Percentiles rank a stretch among this genome's conserved stretches.
Conservation (phyloP, 2,888 invertebrate genomes). For the Drosophila diplacantha region DNA sequence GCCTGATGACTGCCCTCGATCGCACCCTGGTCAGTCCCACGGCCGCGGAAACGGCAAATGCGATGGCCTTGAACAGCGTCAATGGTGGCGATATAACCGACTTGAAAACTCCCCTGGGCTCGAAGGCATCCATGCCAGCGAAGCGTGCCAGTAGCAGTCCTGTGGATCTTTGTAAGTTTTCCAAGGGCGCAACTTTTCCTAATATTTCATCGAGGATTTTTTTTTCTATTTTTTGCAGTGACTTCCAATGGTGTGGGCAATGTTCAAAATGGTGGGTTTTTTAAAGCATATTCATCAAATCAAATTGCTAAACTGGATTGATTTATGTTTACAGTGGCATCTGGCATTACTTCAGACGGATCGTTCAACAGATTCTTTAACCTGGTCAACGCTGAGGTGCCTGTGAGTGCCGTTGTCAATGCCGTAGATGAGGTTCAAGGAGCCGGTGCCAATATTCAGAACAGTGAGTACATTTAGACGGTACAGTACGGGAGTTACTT, state of each 20-base stretch:
- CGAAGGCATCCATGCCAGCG: constrained; percentile 18
- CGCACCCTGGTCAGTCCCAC: constrained; percentile 16
- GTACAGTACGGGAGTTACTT: too few relatives aligned
- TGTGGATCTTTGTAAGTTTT: background rate
- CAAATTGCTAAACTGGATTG: background rate
- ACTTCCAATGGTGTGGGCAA: background rate
- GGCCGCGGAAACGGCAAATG: constrained; percentile 13
- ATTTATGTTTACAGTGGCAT: background rate
- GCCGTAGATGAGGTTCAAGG: too few relatives aligned
- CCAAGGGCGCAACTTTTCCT: too few relatives aligned
- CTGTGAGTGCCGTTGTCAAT: background rate
- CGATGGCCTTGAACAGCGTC: constrained; percentile 22
- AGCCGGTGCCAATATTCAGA: background rate
- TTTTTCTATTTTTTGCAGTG: background rate
- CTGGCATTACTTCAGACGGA: background rate
- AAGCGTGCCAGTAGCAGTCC: constrained; percentile 42
- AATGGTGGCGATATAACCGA: constrained; percentile 12
- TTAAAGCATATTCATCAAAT: background rate
- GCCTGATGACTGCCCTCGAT: constrained; percentile 55
- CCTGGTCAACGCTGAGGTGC: background rate
- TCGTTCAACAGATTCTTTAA: accelerated
- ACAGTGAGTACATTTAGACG: background rate
- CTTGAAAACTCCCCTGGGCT: background rate
- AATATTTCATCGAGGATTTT: background rate
- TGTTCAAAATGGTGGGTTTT: constrained; percentile 4